phyloP scores from a whole-genome alignment of 2,113 vertebrate species.

The Forbesichthys agassizii region DNA sequence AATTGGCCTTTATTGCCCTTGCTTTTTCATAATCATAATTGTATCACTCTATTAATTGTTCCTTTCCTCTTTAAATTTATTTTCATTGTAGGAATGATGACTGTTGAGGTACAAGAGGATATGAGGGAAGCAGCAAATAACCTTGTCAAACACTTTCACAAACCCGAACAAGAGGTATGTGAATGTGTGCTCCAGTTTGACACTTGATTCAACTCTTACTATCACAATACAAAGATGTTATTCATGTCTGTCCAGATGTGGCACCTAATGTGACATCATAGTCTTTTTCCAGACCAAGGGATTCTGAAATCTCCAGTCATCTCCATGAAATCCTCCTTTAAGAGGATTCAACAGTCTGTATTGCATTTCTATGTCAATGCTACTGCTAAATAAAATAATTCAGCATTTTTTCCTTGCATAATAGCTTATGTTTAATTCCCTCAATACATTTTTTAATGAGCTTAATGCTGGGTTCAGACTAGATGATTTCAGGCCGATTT shows the following conservation, averaged over 20 bases:
- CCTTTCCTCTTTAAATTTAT: conserved; percentile 54
- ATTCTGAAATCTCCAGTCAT: too few relatives aligned
- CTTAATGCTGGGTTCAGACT: too few relatives aligned
- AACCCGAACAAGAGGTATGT: conserved; percentile 96
- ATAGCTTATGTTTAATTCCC: too few relatives aligned
- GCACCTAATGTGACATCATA: too few relatives aligned
- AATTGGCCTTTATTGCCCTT: not conserved
- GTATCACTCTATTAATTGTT: conserved; percentile 10
- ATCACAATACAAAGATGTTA: too few relatives aligned
- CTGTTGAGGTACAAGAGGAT: conserved; percentile 93
- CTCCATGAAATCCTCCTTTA: not conserved
- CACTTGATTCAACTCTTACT: too few relatives aligned
- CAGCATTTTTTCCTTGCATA: too few relatives aligned
- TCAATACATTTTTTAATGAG: too few relatives aligned
- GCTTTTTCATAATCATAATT: not conserved
- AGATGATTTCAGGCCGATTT: too few relatives aligned
- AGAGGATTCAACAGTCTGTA: not conserved
- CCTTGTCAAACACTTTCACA: conserved; percentile 98
- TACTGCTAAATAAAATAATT: too few relatives aligned
- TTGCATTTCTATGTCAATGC: not conserved
- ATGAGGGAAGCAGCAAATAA: conserved; percentile 95
- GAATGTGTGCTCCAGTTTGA: not conserved
- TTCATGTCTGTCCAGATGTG: too few relatives aligned
- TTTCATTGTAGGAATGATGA: conserved; percentile 79
- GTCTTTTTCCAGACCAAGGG: too few relatives aligned